Evolutionary conservation across 2,888 invertebrate genomes (phyloP).

Genomic region (Physocephala rufipes): DNA sequence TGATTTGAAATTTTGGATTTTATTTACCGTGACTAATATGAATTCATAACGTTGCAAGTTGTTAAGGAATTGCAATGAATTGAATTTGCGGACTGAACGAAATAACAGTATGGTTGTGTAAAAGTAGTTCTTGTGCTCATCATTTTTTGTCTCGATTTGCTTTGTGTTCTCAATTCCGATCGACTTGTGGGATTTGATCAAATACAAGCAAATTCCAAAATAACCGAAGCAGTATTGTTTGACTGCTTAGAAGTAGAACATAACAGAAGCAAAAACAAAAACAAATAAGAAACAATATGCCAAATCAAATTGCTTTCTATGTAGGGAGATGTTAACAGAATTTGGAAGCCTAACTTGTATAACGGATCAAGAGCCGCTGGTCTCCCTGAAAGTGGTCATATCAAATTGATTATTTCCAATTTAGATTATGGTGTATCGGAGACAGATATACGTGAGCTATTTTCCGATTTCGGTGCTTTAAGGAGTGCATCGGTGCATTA

Average conservation of each 20-base stretch:
- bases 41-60: neutral
- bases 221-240: neutral
- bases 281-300: too few relatives aligned
- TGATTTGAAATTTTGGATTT: conserved; percentile 15
- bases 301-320: conserved; percentile 32
- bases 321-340: conserved; percentile 29
- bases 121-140: neutral
- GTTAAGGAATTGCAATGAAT: too few relatives aligned
- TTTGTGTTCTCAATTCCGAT: neutral
- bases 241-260: neutral
- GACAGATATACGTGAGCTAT: conserved; percentile 28
- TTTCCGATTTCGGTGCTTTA: conserved; percentile 30
- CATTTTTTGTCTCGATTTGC: neutral
- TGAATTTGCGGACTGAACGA: neutral
- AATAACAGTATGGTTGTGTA: neutral
- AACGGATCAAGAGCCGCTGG: neutral
- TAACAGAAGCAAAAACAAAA: conserved; percentile 15
- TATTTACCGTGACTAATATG: conserved; percentile 8
- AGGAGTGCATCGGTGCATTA: conserved; percentile 29
- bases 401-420: conserved; percentile 32
- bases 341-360: conserved; percentile 29
- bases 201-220: neutral
- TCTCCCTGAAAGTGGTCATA: neutral
- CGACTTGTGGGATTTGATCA: neutral
- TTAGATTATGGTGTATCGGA: conserved; percentile 33